A percentile compares a stretch with the other conserved stretches of the same genome.
phyloP scores from a whole-genome alignment of 2,113 vertebrate species.

The Collichthys lucidus region DNA sequence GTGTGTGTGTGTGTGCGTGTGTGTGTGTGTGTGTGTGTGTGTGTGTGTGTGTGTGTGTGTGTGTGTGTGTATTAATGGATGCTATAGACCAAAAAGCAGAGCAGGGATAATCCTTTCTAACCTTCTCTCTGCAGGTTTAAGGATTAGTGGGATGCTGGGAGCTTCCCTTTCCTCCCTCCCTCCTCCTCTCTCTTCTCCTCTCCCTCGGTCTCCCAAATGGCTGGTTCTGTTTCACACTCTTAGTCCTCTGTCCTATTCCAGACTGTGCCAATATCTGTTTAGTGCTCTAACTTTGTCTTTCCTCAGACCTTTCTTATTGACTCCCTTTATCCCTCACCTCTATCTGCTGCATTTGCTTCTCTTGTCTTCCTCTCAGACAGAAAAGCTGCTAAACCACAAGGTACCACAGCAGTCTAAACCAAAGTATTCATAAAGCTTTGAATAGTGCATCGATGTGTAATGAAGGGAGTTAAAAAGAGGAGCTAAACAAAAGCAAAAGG shows the following conservation, averaged over 20 bases:
- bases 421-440: background rate
- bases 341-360: background rate
- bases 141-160: slow-evolving; percentile 64
- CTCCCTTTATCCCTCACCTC: background rate
- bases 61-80: slow-evolving; percentile 44
- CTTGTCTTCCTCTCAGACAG: background rate
- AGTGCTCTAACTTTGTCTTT: background rate
- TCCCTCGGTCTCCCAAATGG: slow-evolving; percentile 24
- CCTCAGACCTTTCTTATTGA: background rate
- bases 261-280: slow-evolving; percentile 1
- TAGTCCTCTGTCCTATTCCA: slow-evolving; percentile 13
- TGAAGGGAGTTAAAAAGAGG: background rate
- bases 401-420: background rate
- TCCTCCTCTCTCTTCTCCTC: slow-evolving; percentile 8
- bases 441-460: slow-evolving; percentile 8
- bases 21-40: slow-evolving; percentile 38
- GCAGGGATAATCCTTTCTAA: slow-evolving; percentile 69
- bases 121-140: slow-evolving; percentile 71
- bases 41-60: slow-evolving; percentile 36
- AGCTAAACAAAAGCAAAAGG: background rate
- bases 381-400: background rate
- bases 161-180: slow-evolving; percentile 49
- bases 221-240: slow-evolving; percentile 37
- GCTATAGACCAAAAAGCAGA: slow-evolving; percentile 61
- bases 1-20: slow-evolving; percentile 38